Evolutionary conservation across 2,888 invertebrate species (phyloP), one percentile per base, ranked within the genome.

Genomic region (Eupithecia pulchellata): DNA sequence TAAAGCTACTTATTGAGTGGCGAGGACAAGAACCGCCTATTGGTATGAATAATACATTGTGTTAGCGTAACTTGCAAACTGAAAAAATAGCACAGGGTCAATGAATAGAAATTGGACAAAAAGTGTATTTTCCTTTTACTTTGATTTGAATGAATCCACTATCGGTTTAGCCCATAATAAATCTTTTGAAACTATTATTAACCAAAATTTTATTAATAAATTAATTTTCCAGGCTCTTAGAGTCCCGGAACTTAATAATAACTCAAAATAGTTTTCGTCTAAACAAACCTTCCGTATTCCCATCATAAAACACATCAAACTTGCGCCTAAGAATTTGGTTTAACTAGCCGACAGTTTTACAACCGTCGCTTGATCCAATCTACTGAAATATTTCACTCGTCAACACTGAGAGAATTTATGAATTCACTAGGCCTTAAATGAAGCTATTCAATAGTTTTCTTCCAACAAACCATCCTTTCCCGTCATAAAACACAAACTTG

Each of bases 41-140:
- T 4, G 81, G 83, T 80, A 84, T 91, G 89, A 91, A 91, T 91
- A 89, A 91, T 86, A 89, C 88, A 91, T 91, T 73, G 74, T 86
- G 86, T 87, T 84, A 82, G 77, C 78, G 76, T 76, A 77, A 77
- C 82, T 79, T 85, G 84, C 73, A 72, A 64, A 79, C 77, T 72
- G 72, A 61, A 76, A 77, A 77, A 78, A 61, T 36, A 25, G 79
- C 66, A 57, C 74, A 80, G 76, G 66, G n/a, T 60, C 36, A 64
- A 75, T 66, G 69, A 64, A 75, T 52, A 52, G 47, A 64, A 11
- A 4, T 13, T 25, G 4, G 13, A 52, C 52, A 0, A 11, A 11
- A 39, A n/a, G 17, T n/a, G n/a, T 42, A 42, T 8, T 32, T 32
- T 32, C 6, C 32, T 32, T 32, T 32, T 32, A 32, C n/a, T n/a